These are phyloP conservation scores for Hypocryptadius cinnamomeus DNA, from an alignment of 2,113 vertebrate species.

Conservation along the genomic window DNA sequence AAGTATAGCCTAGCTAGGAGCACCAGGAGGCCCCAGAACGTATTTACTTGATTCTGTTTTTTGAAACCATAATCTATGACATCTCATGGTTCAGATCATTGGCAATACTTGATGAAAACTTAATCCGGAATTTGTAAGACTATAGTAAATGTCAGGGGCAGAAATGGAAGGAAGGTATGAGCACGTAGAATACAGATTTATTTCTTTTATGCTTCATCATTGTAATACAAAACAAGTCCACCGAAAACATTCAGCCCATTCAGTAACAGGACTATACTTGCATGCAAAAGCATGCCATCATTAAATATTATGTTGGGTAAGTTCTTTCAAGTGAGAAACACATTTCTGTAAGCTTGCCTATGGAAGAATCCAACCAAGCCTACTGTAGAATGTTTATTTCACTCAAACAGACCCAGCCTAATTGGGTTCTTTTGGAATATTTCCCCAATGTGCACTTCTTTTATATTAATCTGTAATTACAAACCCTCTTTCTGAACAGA, in stretches of 20 bases:
- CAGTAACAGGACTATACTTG: not conserved
- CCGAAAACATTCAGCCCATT: not conserved
- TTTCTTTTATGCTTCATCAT: not conserved
- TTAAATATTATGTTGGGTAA: not conserved
- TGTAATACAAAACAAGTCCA: not conserved
- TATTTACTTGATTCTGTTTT: constrained; percentile 45
- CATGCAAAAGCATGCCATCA: not conserved
- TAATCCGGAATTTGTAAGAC: not conserved
- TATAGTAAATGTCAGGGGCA: not conserved
- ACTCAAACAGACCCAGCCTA: not conserved
- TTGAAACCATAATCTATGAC: constrained; percentile 30
- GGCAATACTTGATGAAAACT: constrained; percentile 3
- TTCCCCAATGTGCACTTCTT: not conserved
- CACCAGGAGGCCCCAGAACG: not conserved
- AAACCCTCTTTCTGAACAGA: not conserved
- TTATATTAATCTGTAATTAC: not conserved
- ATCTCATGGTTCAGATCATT: not conserved
- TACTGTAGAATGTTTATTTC: not conserved
- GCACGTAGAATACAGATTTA: not conserved
- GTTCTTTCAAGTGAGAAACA: not conserved
- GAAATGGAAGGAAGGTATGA: not conserved
- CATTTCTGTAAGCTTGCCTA: not conserved
- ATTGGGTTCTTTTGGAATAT: not conserved
- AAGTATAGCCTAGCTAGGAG: constrained; percentile 8
- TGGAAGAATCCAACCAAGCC: not conserved